A percentile compares a stretch with the other conserved stretches of the same genome.
Conservation (phyloP, 2,797 vertebrate genomes). For the Rhabdomys pumilio region DNA sequence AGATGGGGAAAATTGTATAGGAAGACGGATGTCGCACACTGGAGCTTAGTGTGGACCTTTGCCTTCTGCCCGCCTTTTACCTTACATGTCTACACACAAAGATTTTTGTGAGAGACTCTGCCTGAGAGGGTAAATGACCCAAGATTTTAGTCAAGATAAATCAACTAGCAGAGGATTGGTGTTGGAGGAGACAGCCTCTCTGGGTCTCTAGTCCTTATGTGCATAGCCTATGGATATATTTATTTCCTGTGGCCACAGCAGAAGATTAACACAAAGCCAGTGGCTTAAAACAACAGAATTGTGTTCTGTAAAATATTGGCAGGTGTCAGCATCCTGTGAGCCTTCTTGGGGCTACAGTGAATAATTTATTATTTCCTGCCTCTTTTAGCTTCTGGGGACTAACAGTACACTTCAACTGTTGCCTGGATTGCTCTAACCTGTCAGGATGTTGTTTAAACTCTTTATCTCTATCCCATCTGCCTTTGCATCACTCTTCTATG, state of each 20-base stretch:
- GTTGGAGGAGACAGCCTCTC: not conserved
- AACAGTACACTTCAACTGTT: not conserved
- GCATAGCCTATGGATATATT: no score
- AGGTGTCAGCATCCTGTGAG: not conserved
- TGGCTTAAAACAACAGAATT: not conserved
- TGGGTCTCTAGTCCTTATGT: not conserved
- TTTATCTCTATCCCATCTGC: not conserved
- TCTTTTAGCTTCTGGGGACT: not conserved
- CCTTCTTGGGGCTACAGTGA: not conserved
- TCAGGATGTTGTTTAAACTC: not conserved
- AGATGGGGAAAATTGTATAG: not conserved
- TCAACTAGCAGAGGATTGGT: not conserved
- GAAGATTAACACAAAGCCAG: not conserved
- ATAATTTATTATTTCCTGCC: not conserved
- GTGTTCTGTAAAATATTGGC: not conserved
- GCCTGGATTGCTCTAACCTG: not conserved
- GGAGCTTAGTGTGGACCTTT: not conserved
- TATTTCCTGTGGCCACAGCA: not conserved
- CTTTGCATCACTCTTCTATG: not conserved
- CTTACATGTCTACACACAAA: not conserved
- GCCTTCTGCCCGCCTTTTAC: not conserved
- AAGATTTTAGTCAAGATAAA: not conserved
- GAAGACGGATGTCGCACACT: not conserved
- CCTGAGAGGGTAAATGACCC: not conserved
- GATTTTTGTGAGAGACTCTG: not conserved